Base-by-base conservation (phyloP, 2,113 vertebrate species). In the Bombycilla garrulus region DNA sequence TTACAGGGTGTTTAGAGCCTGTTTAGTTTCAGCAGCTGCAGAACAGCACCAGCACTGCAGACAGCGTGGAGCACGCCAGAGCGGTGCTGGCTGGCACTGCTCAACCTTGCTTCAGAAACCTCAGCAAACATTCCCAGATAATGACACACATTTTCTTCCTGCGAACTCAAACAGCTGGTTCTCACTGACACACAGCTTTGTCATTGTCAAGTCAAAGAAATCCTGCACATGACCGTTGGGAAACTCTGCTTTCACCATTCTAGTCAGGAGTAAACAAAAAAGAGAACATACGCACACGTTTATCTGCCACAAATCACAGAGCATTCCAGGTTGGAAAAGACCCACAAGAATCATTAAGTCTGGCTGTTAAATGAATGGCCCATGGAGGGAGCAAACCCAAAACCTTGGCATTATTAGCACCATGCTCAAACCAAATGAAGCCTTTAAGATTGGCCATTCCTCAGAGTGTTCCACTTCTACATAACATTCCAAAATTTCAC, bases 281-380 rank as follows among this genome's bases (percentile, higher is more conserved):
- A 88, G 31, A 0, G 0, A 29, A 44, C 7, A 20, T 9, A 28
- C 23, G 19, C 36, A 45, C 4, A 21, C 4, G 5, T 81, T 78
- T 25, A 72, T 28, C 33, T 77, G n/a, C 14, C 61, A 76, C 53
- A 82, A 76, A 19, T 5, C 23, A 67, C 26, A 61, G 26, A 38
- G 15, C 11, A 13, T 7, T 28, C 73, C 2, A 0, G 7, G 15
- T 0, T 69, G 38, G 47, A 19, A 61, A n/a, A 86, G 10, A 38
- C 11, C 33, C 33, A 60, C 26, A 12, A 26, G 23, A 12, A 61
- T 24, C 22, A 66, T 21, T 2, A n/a, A 78, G 15, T 20, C 5
- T 23, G 38, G 0, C 26, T 51, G 14, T 11, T 51, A 22, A 53
- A 18, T 15, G 64, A 69, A 28, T 22, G 14, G 36, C 11, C 26